A percentile compares a stretch with the other conserved stretches of the same genome.
These are phyloP conservation scores for Heliocidaris tuberculata DNA, from an alignment of 35 echinoderm and acorn worm species.

Conservation along the genomic window DNA sequence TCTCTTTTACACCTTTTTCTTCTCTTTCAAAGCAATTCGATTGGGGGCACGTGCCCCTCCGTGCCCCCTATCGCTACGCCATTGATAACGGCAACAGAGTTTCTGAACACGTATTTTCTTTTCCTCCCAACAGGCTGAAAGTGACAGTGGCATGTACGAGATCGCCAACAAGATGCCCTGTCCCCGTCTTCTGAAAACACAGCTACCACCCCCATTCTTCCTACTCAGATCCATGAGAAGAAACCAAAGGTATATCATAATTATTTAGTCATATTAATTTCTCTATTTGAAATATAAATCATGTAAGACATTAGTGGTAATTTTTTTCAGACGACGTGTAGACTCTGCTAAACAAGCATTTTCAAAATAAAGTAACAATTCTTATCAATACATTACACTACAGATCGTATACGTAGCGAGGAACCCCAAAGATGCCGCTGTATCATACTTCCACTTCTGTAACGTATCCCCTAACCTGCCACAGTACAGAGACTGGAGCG, in stretches of 20 bases:
- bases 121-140: background rate
- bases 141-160: background rate
- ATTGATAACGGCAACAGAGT: background rate
- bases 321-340: no score
- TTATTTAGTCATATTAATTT: background rate
- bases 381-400: no score
- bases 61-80: background rate
- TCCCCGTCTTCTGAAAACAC: slow-evolving; percentile 51
- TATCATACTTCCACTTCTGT: slow-evolving; percentile 57
- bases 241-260: slow-evolving; percentile 35
- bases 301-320: no score
- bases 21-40: background rate
- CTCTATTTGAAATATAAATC: no score
- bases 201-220: slow-evolving; percentile 38
- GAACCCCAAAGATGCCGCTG: slow-evolving; percentile 50
- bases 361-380: background rate
- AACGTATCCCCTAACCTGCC: slow-evolving; percentile 32
- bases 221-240: slow-evolving; percentile 36
- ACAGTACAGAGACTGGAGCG: slow-evolving; percentile 21
- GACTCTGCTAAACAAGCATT: no score
- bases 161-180: slow-evolving; percentile 35
- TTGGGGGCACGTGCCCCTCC: no score
- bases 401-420: slow-evolving; percentile 47
- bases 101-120: no score
- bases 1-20: no score